Base-by-base conservation (phyloP, 2,888 invertebrate genomes). In the Cerastis rubricosa region DNA sequence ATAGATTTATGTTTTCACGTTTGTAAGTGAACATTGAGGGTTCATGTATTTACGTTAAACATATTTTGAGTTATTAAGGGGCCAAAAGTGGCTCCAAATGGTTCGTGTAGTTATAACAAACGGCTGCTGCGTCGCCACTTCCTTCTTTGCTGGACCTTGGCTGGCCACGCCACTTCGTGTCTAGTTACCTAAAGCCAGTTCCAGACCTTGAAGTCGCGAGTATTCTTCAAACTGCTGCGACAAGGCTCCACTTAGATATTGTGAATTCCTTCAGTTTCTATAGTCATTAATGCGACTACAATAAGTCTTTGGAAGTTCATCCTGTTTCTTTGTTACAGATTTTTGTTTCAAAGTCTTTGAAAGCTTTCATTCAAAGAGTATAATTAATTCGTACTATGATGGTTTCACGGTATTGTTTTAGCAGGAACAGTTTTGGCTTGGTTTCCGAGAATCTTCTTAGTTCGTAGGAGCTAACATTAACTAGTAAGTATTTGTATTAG, bases 271-370 rank as follows among this genome's bases (percentile, higher is more conserved):
- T 70, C 59, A 75, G 71, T 69, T 86, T 54, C 74, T 83, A 75
- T 77, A 85, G 75, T 80, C 64, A 75, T 74, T n/a, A n/a, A n/a
- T 71, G 49, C 57, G 76, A 75, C 64, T 73, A 77, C 74, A 83
- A 71, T 66, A 64, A 40, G 47, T 59, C 70, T 75, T 72, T 54
- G 51, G 29, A 54, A 78, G 65, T 82, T 71, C 71, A 81, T 78
- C 74, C 54, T 64, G 74, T 61, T 73, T 76, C 82, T 71, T 85
- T 72, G 76, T 72, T 64, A 45, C n/a, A 66, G 22, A 66, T 72
- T 75, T 81, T 84, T 79, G 61, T 72, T 69, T 67, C 19, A 68
- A 78, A 81, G 54, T 40, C 75, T 80, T 71, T 61, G 59, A 64
- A 64, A 63, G 43, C 5, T 66, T 65, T 66, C 59, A 25, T 61